Evolutionary conservation across 2,113 vertebrate species (phyloP), one percentile per base, ranked within the genome.

Genomic region (Psettodes erumei): DNA sequence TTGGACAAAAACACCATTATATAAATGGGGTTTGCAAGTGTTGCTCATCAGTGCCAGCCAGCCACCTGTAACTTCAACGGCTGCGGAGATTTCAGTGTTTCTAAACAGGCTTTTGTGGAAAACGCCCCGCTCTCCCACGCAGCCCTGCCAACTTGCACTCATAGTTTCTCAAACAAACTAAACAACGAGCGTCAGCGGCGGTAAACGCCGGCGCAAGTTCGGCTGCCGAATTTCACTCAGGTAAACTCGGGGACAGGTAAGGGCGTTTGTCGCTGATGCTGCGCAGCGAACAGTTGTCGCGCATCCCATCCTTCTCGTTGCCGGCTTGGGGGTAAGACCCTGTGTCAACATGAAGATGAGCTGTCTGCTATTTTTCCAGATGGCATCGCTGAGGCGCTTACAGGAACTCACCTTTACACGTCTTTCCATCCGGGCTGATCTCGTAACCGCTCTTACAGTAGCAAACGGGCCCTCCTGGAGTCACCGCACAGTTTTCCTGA

Each of bases 401-500:
- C 9, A 62, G 18, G 3, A 48, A 73, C 95, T 71, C 7, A 99
- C 98, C 98, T 96, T 95, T 98, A 91, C 98, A 99, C 27, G 90
- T 94, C 90, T 95, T 96, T 48, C 95, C 86, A 12, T 99, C 96
- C 1, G 92, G 86, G 6, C 94, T 92, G 82, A 99, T 95, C 88
- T 98, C 96, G 71, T 95, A 98, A 42, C 95, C 96, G 65, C 19
- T 93, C 88, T 96, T 96, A 89, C 98, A 99, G 92, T 96, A 99
- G 91, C 98, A 99, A 61, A 83, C 70, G 0, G 96, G 90, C 0
- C 96, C 97, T 0, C 21, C 77, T 35, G 94, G 93, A 0, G 96
- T 98, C 0, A 95, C 93, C 0, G 95, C 95, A 18, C 98, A 99
- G 85, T 91, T 91, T 86, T 98, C 96, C 88, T 96, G 94, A 92